Conservation (phyloP, 1,140 invertebrate species). For the Drosophila subpulchrella region DNA sequence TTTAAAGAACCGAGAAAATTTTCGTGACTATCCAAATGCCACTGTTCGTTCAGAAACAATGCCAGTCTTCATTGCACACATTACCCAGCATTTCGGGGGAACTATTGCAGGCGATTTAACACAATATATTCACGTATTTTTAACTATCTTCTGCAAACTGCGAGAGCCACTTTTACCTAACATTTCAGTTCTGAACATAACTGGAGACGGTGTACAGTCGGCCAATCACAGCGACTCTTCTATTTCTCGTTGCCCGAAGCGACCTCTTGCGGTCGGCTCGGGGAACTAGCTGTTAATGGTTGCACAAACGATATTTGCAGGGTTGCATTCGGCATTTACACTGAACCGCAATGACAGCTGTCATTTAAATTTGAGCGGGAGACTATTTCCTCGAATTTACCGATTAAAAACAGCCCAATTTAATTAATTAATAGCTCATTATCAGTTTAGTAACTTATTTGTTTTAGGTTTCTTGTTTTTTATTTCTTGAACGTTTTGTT, state of each 20-base stretch:
- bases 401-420: too few species aligned
- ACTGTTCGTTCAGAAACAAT: conserved; percentile 19
- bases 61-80: conserved; percentile 18
- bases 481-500: too few species aligned
- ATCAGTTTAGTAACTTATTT: too few species aligned
- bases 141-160: conserved; percentile 67
- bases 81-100: conserved; percentile 52
- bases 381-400: too few species aligned
- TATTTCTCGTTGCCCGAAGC: conserved; percentile 59
- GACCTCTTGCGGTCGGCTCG: conserved; percentile 64
- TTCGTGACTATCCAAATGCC: conserved; percentile 9
- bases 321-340: conserved; percentile 24
- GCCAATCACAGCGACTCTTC: conserved; percentile 73
- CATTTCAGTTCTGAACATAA: conserved; percentile 64
- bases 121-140: conserved; percentile 67
- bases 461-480: too few species aligned
- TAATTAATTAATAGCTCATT: too few species aligned
- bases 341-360: conserved; percentile 7
- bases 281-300: conserved; percentile 27
- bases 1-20: conserved; percentile 74
- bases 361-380: conserved; percentile 31
- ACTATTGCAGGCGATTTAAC: conserved; percentile 39
- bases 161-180: conserved; percentile 73
- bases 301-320: conserved; percentile 30
- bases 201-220: conserved; percentile 69